A percentile compares a stretch with the other conserved stretches of the same genome.
phyloP scores from a whole-genome alignment of 2,888 invertebrate species.

The Dolomedes plantarius region DNA sequence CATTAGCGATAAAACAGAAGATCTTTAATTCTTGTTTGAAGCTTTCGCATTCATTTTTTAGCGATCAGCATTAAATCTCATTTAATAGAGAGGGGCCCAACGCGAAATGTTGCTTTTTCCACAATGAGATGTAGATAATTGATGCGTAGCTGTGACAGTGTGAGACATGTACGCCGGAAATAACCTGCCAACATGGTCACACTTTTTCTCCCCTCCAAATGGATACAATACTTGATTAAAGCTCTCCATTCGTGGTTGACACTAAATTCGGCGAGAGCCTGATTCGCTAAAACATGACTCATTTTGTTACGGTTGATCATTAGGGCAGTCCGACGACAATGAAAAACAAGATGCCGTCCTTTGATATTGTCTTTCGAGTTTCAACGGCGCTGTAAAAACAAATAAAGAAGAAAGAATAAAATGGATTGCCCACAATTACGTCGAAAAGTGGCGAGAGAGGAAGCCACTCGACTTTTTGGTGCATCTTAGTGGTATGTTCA shows the following conservation, averaged over 20 bases:
- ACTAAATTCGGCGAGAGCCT: not conserved
- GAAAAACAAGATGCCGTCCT: constrained; percentile 41
- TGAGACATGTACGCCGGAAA: not conserved
- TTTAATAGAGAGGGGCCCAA: too few species aligned
- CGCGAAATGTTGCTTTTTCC: not conserved
- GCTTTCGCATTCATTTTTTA: too few species aligned
- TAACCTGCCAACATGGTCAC: constrained; percentile 6
- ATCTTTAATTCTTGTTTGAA: too few species aligned
- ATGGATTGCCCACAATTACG: constrained; percentile 52
- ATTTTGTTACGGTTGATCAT: constrained; percentile 31
- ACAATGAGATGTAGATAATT: not conserved
- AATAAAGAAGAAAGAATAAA: constrained; percentile 36
- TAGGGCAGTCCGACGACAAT: constrained; percentile 24
- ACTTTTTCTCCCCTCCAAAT: not conserved
- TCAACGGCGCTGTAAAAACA: constrained; percentile 34
- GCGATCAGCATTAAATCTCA: too few species aligned
- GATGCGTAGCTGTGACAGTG: not conserved
- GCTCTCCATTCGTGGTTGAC: not conserved
- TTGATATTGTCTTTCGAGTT: constrained; percentile 34
- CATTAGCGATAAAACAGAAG: too few species aligned
- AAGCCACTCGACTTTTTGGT: constrained; percentile 27
- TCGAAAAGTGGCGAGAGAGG: constrained; percentile 23
- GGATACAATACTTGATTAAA: constrained; percentile 10
- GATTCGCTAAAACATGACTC: not conserved
- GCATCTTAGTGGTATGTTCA: not conserved